Conservation (phyloP, 1,140 invertebrate species). For the Bombus confusus region DNA sequence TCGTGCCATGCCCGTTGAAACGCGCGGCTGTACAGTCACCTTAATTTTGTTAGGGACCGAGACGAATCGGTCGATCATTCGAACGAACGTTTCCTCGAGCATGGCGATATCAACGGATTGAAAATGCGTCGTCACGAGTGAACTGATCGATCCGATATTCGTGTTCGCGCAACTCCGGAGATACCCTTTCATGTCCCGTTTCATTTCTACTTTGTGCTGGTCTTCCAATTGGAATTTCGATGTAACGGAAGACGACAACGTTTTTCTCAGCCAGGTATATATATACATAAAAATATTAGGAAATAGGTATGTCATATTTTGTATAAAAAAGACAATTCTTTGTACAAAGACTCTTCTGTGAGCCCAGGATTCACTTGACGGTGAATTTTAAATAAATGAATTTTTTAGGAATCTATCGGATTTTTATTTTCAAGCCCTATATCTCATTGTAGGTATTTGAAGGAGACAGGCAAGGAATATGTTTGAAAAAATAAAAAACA, state of each 20-base stretch:
- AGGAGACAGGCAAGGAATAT: too few species aligned
- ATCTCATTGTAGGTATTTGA: background rate
- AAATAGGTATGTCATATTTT: constrained; percentile 71
- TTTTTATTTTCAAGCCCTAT: background rate
- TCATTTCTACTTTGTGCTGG: constrained; percentile 23
- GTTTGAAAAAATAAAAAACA: background rate
- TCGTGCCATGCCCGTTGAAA: constrained; percentile 29
- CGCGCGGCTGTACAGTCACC: constrained; percentile 48
- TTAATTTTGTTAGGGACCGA: constrained; percentile 24
- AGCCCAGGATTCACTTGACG: constrained; percentile 51
- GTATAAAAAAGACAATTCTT: constrained; percentile 70
- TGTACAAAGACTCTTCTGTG: constrained; percentile 74
- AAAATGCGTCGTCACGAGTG: constrained; percentile 65
- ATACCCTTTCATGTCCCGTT: constrained; percentile 48
- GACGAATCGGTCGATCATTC: background rate
- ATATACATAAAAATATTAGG: constrained; percentile 45
- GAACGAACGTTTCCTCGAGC: constrained; percentile 14
- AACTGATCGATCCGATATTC: constrained; percentile 72
- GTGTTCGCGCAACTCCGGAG: constrained; percentile 54
- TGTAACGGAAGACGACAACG: constrained; percentile 54
- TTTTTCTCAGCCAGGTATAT: constrained; percentile 45
- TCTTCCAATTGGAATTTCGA: constrained; percentile 44
- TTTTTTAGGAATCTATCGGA: constrained; percentile 71
- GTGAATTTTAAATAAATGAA: constrained; percentile 77
- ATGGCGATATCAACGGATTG: constrained; percentile 20